Evolutionary conservation across 2,113 vertebrate species (phyloP).

Genomic region (Cololabis saira): DNA sequence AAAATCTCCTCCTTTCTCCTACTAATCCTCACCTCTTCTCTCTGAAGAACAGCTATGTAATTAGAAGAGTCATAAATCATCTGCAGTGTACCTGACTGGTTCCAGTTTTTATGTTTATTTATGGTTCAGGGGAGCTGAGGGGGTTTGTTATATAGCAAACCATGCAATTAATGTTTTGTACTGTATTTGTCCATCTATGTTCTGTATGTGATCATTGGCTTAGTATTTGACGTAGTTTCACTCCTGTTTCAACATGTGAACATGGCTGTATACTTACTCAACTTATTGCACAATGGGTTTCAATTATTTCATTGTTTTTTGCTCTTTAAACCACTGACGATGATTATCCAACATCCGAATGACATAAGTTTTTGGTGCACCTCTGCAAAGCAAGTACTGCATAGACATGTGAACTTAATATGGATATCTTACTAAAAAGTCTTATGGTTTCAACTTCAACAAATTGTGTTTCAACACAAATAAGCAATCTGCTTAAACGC

Average conservation of each 20-base stretch:
- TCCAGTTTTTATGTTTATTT: constrained; percentile 19
- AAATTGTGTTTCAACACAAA: no score
- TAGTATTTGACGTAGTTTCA: background rate
- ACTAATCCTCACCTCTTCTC: constrained; percentile 6
- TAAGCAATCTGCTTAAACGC: no score
- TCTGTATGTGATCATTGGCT: background rate
- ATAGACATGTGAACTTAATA: no score
- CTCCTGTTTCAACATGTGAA: constrained; percentile 27
- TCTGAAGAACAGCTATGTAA: constrained; percentile 43
- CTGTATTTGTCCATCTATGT: background rate
- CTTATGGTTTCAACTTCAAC: no score
- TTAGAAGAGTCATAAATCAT: constrained; percentile 54
- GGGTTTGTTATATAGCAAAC: background rate
- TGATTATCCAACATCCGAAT: background rate
- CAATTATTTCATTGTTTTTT: constrained; percentile 41
- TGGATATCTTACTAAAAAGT: no score
- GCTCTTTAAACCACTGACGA: background rate
- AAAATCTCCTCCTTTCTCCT: constrained; percentile 13
- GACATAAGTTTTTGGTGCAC: background rate
- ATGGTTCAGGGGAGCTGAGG: background rate
- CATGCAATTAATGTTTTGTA: constrained; percentile 1
- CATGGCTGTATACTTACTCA: constrained; percentile 13
- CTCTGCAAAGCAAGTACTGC: background rate
- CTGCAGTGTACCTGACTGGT: background rate
- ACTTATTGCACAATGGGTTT: constrained; percentile 16